Evolutionary conservation across 2,888 invertebrate species (phyloP).

Genomic region (Drosophila antonietae): DNA sequence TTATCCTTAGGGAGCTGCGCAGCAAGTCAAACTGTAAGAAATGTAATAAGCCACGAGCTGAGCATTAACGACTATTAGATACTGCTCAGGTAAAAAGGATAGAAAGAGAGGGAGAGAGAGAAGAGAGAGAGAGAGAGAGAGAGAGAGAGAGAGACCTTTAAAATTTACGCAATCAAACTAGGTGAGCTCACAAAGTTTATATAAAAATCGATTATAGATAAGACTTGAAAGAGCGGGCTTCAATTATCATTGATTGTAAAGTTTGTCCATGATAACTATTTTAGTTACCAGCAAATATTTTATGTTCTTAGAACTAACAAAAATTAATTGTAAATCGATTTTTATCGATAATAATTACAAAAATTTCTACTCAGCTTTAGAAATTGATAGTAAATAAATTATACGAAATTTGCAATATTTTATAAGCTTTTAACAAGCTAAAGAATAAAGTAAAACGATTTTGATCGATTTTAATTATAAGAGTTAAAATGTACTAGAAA

Average conservation of each 20-base stretch:
- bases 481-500: not conserved
- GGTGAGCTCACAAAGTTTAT: not conserved
- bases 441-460: not conserved
- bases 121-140: not conserved
- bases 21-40: not conserved
- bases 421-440: not conserved
- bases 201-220: not conserved
- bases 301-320: no score
- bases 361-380: no score
- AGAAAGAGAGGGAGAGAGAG: not conserved
- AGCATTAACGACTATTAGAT: conserved; percentile 1
- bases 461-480: not conserved
- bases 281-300: no score
- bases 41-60: not conserved
- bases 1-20: conserved; percentile 40
- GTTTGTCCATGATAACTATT: no score
- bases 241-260: no score
- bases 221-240: no score
- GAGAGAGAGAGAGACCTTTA: not conserved
- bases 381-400: no score
- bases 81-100: no score
- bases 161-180: not conserved
- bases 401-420: not conserved
- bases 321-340: no score
- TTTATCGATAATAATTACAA: no score